These are phyloP conservation scores for Arbacia lixula DNA, from an alignment of 53 echinoderm and acorn worm genomes.

Conservation along the genomic window DNA sequence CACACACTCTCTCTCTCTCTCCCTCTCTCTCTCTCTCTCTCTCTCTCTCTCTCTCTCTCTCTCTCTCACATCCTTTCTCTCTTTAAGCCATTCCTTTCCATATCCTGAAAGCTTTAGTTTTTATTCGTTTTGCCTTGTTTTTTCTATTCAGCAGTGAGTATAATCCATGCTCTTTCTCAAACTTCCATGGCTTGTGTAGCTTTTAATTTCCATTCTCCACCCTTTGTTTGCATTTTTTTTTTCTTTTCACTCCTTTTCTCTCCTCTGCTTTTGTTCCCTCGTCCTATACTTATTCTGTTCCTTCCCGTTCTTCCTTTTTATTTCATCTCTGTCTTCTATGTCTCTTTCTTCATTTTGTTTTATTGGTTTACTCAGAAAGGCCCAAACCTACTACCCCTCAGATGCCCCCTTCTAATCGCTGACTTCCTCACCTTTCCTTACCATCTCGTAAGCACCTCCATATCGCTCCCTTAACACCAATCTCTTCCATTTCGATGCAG, in stretches of 20 bases:
- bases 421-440: too few species aligned
- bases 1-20: neutral
- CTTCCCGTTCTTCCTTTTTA: neutral
- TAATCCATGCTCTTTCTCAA: too few species aligned
- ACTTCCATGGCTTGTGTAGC: too few species aligned
- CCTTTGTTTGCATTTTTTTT: neutral
- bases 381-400: too few species aligned
- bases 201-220: neutral
- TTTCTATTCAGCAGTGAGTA: too few species aligned
- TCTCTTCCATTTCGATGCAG: too few species aligned
- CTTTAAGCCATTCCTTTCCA: neutral
- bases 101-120: neutral
- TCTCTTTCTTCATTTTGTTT: constrained; percentile 1
- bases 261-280: neutral
- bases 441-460: too few species aligned
- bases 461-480: too few species aligned
- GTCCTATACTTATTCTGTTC: neutral
- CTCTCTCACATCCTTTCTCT: neutral
- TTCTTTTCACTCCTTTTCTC: neutral
- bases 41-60: neutral
- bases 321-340: neutral
- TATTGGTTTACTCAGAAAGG: too few species aligned
- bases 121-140: neutral
- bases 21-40: neutral
- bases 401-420: too few species aligned